Evolutionary conservation across 2,113 vertebrate genomes (phyloP).

Genomic region (Periophthalmodon schlosseri): DNA sequence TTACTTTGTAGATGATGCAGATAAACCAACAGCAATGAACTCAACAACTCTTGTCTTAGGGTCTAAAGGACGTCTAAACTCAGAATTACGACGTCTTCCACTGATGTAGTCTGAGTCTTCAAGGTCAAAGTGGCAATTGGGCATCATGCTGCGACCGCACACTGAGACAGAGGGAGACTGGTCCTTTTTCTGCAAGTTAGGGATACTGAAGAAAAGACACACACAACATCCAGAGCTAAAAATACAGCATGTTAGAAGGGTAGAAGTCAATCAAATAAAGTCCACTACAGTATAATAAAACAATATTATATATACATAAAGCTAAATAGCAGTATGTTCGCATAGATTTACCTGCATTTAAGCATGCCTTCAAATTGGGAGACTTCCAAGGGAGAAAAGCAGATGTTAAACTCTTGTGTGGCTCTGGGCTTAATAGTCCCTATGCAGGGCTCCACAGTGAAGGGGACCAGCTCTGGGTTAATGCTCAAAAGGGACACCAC

Average conservation of each 20-base stretch:
- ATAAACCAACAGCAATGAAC: conserved; percentile 78
- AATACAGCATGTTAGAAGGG: neutral
- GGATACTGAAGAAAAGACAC: conserved; percentile 74
- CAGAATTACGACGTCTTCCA: conserved; percentile 48
- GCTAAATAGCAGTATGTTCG: neutral
- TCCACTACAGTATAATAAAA: neutral
- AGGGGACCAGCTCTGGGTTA: conserved; percentile 4
- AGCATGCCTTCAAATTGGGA: conserved; percentile 78
- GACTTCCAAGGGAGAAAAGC: conserved; percentile 80
- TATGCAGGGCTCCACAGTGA: conserved; percentile 78
- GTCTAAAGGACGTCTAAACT: conserved; percentile 66
- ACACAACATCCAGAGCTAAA: neutral
- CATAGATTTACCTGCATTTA: conserved; percentile 83
- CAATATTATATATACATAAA: neutral
- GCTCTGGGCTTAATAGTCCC: conserved; percentile 75
- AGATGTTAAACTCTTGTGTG: conserved; percentile 74
- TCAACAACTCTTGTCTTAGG: conserved; percentile 82
- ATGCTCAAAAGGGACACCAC: conserved; percentile 36
- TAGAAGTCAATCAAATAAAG: neutral
- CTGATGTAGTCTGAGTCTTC: conserved; percentile 85
- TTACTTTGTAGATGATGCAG: conserved; percentile 72
- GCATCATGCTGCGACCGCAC: conserved; percentile 79
- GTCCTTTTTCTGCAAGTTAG: conserved; percentile 76
- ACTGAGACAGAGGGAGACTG: conserved; percentile 71
- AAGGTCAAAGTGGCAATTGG: conserved; percentile 85